Base-by-base conservation (phyloP, 2,113 vertebrate genomes). In the Tympanuchus pallidicinctus region DNA sequence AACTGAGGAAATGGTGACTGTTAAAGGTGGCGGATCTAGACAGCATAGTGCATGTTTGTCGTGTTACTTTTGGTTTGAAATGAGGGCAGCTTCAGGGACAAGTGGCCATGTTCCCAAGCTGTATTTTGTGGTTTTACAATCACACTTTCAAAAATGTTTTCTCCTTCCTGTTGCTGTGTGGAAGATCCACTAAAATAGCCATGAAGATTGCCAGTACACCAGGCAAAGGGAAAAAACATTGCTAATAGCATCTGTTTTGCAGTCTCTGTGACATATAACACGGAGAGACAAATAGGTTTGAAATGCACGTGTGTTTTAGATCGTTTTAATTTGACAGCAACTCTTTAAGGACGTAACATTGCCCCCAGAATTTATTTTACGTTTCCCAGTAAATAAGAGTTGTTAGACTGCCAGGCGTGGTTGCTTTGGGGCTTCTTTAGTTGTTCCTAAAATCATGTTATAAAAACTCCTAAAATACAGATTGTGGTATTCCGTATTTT, bases 71-170 rank as follows among this genome's bases (percentile, higher is more conserved):
- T 89, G 82, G 72, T 88, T 91, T 94, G 72, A 91, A 92, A 77
- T 67, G 64, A 83, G 38, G 56, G 36, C 79, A 91, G 76, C 48
- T 84, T 84, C 73, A 69, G 69, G 74, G 60, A 83, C 25, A 59
- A 83, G 63, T 82, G 67, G 59, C 84, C 82, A 80, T 74, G 69
- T 78, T 89, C 91, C 75, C 87, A 88, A 94, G 64, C 57, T 80
- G 79, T 91, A 92, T 86, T 96, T 94, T 93, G 85, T 86, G 94
- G 94, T 93, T 97, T 94, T 91, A 93, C 69, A 94, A 81, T 94
- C 95, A 92, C 93, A 95, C 94, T 95, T 95, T 86, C 47, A 95
- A 82, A 96, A 96, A 76, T 87, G 89, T 90, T 93, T 90, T 93
- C 77, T 89, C 21, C 12, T 96, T 96, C 91, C 93, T 94, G 70